phyloP scores from a whole-genome alignment of 2,113 vertebrate genomes.

The Eptatretus burgeri region DNA sequence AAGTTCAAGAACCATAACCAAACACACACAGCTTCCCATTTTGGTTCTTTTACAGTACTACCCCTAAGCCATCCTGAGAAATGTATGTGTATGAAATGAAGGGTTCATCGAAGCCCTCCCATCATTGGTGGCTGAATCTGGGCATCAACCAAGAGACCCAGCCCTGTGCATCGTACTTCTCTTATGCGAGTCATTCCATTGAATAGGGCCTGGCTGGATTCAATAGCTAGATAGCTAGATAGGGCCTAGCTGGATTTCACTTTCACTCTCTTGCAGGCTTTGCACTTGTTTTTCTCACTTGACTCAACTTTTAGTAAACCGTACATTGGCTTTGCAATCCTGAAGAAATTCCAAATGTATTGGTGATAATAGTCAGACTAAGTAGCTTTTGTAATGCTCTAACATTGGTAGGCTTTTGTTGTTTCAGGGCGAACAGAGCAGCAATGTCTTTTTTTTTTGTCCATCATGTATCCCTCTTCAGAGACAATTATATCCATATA shows the following conservation, averaged over 20 bases:
- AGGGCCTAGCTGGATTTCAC: no score
- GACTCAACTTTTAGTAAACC: conserved; percentile 3
- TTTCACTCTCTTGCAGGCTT: background rate
- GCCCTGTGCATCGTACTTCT: no score
- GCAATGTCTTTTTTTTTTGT: conserved; percentile 11
- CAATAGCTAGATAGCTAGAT: no score
- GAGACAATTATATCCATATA: conserved; percentile 9
- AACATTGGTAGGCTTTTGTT: background rate
- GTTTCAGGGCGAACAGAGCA: conserved; percentile 4
- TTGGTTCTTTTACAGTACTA: conserved; percentile 11
- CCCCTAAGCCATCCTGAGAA: background rate
- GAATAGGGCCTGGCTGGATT: background rate
- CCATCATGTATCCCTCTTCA: conserved; percentile 8
- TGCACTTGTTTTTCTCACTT: background rate
- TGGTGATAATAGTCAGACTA: conserved; percentile 7
- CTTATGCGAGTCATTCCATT: background rate
- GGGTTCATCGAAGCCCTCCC: background rate
- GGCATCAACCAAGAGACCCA: background rate
- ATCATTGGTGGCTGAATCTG: conserved; percentile 1
- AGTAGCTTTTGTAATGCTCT: conserved; percentile 1
- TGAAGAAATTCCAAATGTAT: conserved; percentile 6
- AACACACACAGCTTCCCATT: conserved; percentile 7
- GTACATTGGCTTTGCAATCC: conserved; percentile 10
- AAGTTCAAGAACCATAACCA: conserved; percentile 8
- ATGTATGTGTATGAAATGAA: conserved; percentile 1